Conservation (phyloP, 2,113 vertebrate species). For the western clawed frog (Xenopus tropicalis) region DNA sequence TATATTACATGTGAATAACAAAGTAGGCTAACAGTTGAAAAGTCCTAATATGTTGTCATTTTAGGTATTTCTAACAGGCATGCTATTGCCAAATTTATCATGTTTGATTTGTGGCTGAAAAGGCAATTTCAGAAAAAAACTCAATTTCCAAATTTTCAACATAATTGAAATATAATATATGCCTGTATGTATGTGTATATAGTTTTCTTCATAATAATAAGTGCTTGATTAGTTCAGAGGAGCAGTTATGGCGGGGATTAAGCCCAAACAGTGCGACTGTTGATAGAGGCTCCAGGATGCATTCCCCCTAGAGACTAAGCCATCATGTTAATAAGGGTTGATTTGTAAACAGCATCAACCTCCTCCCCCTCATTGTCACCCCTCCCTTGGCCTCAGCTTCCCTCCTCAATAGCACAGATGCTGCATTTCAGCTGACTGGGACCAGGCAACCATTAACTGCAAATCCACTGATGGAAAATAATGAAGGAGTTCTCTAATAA, state of each 20-base stretch:
- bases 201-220: too few species aligned
- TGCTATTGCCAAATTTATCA: too few species aligned
- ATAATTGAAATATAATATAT: too few species aligned
- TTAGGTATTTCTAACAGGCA: too few species aligned
- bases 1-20: too few species aligned
- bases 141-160: too few species aligned
- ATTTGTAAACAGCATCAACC: constrained; percentile 66
- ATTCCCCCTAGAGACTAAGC: constrained; percentile 47
- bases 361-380: constrained; percentile 30
- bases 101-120: too few species aligned
- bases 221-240: background rate
- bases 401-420: constrained; percentile 75
- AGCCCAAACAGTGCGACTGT: background rate
- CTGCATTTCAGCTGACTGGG: constrained; percentile 68
- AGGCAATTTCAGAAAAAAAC: too few species aligned
- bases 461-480: constrained; percentile 77
- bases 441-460: constrained; percentile 72
- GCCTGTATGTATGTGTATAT: too few species aligned
- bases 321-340: constrained; percentile 71
- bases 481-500: constrained; percentile 76
- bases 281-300: constrained; percentile 19
- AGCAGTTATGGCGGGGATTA: background rate
- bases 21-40: too few species aligned
- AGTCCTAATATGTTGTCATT: too few species aligned
- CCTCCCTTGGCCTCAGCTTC: constrained; percentile 64